Evolutionary conservation across 2,888 invertebrate species (phyloP).

Genomic region (Lysandra bellargus): DNA sequence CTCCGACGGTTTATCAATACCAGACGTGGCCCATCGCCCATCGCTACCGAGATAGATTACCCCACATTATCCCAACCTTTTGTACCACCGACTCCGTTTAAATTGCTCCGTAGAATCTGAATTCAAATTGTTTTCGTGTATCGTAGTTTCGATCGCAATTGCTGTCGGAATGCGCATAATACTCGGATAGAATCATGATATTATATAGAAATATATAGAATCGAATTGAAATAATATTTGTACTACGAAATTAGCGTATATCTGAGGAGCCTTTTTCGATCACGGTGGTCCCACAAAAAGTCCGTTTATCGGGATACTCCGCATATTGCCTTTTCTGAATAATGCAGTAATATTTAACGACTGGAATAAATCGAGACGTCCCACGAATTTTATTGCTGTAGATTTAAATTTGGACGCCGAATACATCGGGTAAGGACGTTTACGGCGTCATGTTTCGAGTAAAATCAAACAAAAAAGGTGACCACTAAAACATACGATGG

Average conservation of each 20-base stretch:
- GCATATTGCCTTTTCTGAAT: conserved; percentile 14
- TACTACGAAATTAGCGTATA: neutral
- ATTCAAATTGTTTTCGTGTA: conserved; percentile 42
- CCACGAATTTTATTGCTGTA: conserved; percentile 10
- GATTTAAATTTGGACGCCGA: conserved; percentile 16
- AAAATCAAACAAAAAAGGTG: conserved; percentile 13
- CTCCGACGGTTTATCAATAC: conserved; percentile 54
- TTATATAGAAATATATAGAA: too few relatives aligned
- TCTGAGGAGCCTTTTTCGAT: neutral
- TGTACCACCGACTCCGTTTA: conserved; percentile 51
- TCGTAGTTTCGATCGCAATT: conserved; percentile 16
- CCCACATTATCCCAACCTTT: conserved; percentile 68
- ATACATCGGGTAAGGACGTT: neutral
- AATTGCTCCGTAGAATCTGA: conserved; percentile 65
- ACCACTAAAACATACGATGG: conserved; percentile 18
- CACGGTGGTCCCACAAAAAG: conserved; percentile 7
- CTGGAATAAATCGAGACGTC: conserved; percentile 17
- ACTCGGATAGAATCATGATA: neutral
- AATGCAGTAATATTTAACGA: conserved; percentile 28
- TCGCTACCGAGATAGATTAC: conserved; percentile 73
- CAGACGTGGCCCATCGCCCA: conserved; percentile 75
- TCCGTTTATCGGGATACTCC: neutral
- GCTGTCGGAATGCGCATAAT: neutral
- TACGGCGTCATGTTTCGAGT: neutral
- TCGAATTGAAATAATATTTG: conserved; percentile 3